These are phyloP conservation scores for Cryptocheilus praepositus DNA, from an alignment of 2,888 invertebrate genomes.

Conservation along the genomic window DNA sequence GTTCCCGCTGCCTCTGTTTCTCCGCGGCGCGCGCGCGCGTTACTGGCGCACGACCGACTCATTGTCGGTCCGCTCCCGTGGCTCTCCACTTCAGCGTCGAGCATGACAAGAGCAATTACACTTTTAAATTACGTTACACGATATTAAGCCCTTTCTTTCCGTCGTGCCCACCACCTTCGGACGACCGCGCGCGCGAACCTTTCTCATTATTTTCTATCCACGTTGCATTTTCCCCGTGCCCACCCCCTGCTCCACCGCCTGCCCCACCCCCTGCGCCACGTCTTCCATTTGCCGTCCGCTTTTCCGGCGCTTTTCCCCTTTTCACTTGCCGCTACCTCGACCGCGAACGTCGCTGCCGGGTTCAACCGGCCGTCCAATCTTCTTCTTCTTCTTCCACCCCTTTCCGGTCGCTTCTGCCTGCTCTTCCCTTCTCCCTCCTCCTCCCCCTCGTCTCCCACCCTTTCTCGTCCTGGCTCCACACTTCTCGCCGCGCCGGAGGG, in stretches of 20 bases:
- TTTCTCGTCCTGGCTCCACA: constrained; percentile 6
- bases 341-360: no score
- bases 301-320: constrained; percentile 25
- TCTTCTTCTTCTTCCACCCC: constrained; percentile 12
- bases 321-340: constrained; percentile 19
- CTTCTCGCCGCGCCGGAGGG: background rate
- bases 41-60: constrained; percentile 43
- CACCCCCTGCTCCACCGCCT: constrained; percentile 3
- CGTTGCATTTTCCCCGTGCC: constrained; percentile 4
- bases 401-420: constrained; percentile 28
- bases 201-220: constrained; percentile 33
- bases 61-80: constrained; percentile 47
- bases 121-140: constrained; percentile 74
- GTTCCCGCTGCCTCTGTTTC: background rate
- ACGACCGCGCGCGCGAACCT: constrained; percentile 4
- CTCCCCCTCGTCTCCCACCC: no score
- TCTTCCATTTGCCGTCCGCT: constrained; percentile 20
- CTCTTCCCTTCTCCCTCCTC: constrained; percentile 12
- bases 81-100: constrained; percentile 59
- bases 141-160: constrained; percentile 68
- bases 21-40: constrained; percentile 8
- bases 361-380: no score
- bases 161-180: constrained; percentile 22
- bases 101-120: constrained; percentile 73
- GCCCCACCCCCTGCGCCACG: constrained; percentile 16